phyloP scores from a whole-genome alignment of 1,140 invertebrate species.

The Dendrolimus punctatus region DNA sequence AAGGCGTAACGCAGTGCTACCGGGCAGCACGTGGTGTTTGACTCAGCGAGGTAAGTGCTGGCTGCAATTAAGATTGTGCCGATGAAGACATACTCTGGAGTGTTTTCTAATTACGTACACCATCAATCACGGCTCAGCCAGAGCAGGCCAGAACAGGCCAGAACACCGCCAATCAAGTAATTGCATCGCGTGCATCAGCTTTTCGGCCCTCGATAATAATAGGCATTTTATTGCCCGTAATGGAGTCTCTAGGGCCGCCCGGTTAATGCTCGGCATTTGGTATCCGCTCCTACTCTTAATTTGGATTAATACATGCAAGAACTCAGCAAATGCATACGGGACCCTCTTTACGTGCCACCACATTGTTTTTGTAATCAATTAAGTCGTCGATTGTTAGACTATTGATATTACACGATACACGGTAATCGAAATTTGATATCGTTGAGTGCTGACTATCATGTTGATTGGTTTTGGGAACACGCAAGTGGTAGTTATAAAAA shows the following conservation, averaged over 20 bases:
- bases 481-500: conserved; percentile 25
- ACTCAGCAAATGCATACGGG: conserved; percentile 33
- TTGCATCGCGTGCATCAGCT: conserved; percentile 70
- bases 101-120: conserved; percentile 69
- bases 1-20: conserved; percentile 2
- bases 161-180: conserved; percentile 69
- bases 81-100: conserved; percentile 68
- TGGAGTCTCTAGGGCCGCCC: conserved; percentile 66
- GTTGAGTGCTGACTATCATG: conserved; percentile 49
- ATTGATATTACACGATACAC: conserved; percentile 30
- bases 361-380: conserved; percentile 58
- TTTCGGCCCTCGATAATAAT: conserved; percentile 71
- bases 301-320: conserved; percentile 59
- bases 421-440: conserved; percentile 48
- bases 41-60: conserved; percentile 63
- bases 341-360: conserved; percentile 9
- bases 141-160: conserved; percentile 41
- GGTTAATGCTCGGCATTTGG: conserved; percentile 53
- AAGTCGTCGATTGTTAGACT: conserved; percentile 36
- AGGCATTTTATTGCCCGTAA: conserved; percentile 69
- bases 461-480: conserved; percentile 55
- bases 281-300: conserved; percentile 57
- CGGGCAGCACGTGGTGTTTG: conserved; percentile 41
- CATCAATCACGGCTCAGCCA: conserved; percentile 59
- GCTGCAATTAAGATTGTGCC: conserved; percentile 62